Conservation (phyloP, 1,140 invertebrate species). For the Melanaphis sacchari region DNA sequence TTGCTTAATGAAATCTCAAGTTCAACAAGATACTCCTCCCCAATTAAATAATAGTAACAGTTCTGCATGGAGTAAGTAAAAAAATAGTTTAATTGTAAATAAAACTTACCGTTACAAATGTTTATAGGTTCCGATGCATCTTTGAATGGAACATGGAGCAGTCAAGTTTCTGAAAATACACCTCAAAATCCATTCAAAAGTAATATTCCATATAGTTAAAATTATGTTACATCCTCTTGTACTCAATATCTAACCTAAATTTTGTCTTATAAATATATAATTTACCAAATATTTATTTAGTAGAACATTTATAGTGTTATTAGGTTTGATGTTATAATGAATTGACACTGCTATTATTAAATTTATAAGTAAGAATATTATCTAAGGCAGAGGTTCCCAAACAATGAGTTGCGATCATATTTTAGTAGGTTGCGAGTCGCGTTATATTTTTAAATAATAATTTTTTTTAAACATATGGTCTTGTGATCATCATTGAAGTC, state of each 20-base stretch:
- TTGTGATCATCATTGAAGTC: no score
- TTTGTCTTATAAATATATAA: background rate
- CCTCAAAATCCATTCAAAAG: slow-evolving; percentile 51
- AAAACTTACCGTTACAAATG: background rate
- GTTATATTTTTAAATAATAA: no score
- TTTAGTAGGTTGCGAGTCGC: no score
- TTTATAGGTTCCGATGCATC: slow-evolving; percentile 49
- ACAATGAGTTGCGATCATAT: no score
- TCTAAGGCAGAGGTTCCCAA: no score
- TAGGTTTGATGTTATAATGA: background rate
- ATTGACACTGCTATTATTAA: background rate
- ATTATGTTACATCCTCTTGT: background rate
- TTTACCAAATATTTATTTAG: background rate
- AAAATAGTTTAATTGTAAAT: background rate
- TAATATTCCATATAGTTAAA: background rate
- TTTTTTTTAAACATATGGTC: no score
- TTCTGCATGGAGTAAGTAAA: slow-evolving; percentile 41
- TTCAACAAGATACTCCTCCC: slow-evolving; percentile 45
- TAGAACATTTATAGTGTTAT: background rate
- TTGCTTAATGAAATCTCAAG: slow-evolving; percentile 68
- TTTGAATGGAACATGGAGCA: slow-evolving; percentile 47
- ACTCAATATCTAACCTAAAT: no score
- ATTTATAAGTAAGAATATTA: no score
- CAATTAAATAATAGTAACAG: slow-evolving; percentile 39
- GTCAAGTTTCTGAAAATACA: slow-evolving; percentile 41